A percentile compares a stretch with the other conserved stretches of the same genome.
phyloP scores from a whole-genome alignment of 2,113 vertebrate genomes.

The Apus apus region DNA sequence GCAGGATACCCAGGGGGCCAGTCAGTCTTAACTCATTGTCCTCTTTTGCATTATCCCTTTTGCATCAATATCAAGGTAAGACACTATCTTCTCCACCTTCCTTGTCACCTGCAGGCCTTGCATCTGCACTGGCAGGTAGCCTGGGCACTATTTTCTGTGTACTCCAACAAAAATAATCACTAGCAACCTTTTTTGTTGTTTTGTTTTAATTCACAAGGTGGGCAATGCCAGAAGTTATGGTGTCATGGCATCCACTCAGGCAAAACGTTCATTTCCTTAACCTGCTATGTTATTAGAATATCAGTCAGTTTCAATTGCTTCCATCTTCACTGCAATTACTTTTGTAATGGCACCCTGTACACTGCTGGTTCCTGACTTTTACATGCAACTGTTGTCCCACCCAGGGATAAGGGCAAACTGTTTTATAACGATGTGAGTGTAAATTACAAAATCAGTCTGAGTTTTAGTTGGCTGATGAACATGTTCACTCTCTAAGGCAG shows the following conservation, averaged over 20 bases:
- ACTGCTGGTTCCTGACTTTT: not conserved
- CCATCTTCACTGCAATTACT: not conserved
- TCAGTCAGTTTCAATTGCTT: not conserved
- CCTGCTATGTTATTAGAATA: not conserved
- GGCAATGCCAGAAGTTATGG: not conserved
- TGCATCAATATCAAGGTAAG: not conserved
- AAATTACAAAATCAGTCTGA: not conserved
- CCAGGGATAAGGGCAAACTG: accelerated
- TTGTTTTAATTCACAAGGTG: not conserved
- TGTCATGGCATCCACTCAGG: not conserved
- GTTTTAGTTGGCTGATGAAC: not conserved
- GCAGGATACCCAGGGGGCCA: not conserved
- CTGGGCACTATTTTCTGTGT: not conserved
- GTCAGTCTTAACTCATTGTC: not conserved
- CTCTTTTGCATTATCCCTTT: not conserved
- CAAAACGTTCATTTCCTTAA: not conserved
- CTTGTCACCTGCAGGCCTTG: not conserved
- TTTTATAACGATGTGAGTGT: not conserved
- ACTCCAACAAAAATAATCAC: not conserved
- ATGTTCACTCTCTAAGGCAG: not conserved
- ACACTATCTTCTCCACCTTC: not conserved
- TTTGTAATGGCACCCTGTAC: not conserved
- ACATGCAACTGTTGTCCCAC: not conserved
- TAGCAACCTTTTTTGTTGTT: not conserved
- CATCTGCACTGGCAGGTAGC: not conserved